Conservation (phyloP, 2,888 invertebrate species). For the Pelosia muscerda region DNA sequence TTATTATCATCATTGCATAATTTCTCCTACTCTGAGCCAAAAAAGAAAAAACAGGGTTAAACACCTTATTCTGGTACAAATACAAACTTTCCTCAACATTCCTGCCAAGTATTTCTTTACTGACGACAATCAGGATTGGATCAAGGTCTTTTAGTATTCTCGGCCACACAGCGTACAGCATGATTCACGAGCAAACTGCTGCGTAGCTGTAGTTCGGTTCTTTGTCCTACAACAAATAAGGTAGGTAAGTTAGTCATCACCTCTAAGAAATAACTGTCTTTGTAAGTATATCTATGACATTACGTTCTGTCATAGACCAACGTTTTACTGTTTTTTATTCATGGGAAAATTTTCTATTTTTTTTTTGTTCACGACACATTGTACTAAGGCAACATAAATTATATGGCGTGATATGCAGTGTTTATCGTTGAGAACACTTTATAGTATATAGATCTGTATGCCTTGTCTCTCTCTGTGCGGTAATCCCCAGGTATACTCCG, state of each 20-base stretch:
- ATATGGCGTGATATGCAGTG: conserved; percentile 7
- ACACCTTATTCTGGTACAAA: background rate
- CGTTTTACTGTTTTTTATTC: conserved; percentile 22
- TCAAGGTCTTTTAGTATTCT: conserved; percentile 47
- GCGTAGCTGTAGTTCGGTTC: conserved; percentile 44
- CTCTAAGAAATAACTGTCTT: conserved; percentile 55
- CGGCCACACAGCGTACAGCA: conserved; percentile 25
- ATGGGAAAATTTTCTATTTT: conserved; percentile 36
- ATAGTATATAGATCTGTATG: background rate
- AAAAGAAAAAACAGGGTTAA: background rate
- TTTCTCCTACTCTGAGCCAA: too few relatives aligned
- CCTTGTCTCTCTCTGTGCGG: too few relatives aligned
- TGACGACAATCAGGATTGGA: conserved; percentile 11
- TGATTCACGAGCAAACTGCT: conserved; percentile 46
- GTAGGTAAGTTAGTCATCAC: conserved; percentile 54
- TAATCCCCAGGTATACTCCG: too few relatives aligned
- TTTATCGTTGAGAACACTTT: conserved; percentile 3
- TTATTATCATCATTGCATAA: too few relatives aligned
- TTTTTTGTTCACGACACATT: conserved; percentile 18
- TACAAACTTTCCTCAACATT: background rate
- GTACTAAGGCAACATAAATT: conserved; percentile 28
- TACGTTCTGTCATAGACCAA: background rate
- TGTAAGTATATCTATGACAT: conserved; percentile 1
- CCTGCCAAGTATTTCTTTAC: background rate
- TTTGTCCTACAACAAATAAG: conserved; percentile 57